These are phyloP conservation scores for Drosophila incognita DNA, from an alignment of 2,888 invertebrate genomes.

Conservation along the genomic window DNA sequence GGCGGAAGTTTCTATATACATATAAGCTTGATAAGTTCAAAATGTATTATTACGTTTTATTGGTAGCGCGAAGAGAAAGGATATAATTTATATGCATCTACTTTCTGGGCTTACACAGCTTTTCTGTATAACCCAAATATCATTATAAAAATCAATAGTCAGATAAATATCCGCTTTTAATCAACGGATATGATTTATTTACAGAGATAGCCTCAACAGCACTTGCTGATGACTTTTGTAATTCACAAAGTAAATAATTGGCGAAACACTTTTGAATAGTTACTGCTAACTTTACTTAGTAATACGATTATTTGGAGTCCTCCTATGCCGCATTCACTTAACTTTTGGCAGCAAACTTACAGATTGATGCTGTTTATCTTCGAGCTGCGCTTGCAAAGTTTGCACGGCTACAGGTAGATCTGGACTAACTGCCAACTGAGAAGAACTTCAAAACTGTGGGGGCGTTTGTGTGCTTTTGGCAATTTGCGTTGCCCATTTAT, in stretches of 20 bases:
- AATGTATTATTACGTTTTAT: no score
- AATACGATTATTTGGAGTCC: slow-evolving; percentile 12
- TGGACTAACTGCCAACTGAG: slow-evolving; percentile 21
- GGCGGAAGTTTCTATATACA: not conserved
- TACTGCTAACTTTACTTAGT: slow-evolving; percentile 12
- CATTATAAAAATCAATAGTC: no score
- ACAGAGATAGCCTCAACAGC: not conserved
- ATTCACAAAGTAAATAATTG: slow-evolving; percentile 54
- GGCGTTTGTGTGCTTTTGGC: slow-evolving; percentile 62
- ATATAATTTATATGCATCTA: not conserved
- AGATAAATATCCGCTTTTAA: not conserved
- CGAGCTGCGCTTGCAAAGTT: slow-evolving; percentile 43
- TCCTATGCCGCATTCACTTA: slow-evolving; percentile 13
- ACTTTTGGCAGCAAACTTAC: slow-evolving; percentile 50
- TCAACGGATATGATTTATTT: not conserved
- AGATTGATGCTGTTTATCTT: slow-evolving; percentile 73
- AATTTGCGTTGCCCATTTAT: slow-evolving; percentile 68
- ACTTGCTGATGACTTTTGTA: slow-evolving; percentile 26
- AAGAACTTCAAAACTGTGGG: slow-evolving; percentile 26
- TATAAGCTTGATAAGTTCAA: not conserved
- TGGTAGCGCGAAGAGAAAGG: not conserved
- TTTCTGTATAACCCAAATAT: not conserved
- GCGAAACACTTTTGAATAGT: slow-evolving; percentile 32
- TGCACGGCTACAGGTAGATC: slow-evolving; percentile 32
- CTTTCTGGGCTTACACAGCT: no score